Evolutionary conservation across 2,797 vertebrate genomes (phyloP).

Genomic region (Pipistrellus kuhlii): DNA sequence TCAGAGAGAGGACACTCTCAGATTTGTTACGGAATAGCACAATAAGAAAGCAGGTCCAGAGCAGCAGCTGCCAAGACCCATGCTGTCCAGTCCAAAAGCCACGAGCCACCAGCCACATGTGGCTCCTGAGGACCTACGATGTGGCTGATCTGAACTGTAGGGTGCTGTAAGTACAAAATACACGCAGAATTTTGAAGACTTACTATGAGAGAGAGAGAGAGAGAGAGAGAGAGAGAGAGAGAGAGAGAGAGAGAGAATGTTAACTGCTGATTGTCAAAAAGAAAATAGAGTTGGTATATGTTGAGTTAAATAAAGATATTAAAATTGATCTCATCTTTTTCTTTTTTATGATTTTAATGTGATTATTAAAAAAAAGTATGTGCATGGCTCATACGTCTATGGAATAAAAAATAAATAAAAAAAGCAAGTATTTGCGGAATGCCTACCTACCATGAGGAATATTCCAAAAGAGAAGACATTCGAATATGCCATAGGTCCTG

Average conservation of each 20-base stretch:
- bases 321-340: conserved; percentile 9
- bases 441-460: background rate
- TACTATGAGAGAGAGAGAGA: background rate
- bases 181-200: background rate
- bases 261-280: background rate
- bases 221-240: no score
- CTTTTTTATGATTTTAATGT: conserved; percentile 22
- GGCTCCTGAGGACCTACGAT: no score
- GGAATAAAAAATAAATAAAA: background rate
- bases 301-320: background rate
- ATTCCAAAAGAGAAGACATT: background rate
- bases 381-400: background rate
- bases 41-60: background rate
- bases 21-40: background rate
- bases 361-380: background rate
- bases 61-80: background rate
- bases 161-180: background rate
- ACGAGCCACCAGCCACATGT: background rate
- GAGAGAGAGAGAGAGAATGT: background rate
- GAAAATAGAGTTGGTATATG: background rate
- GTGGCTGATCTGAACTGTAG: no score
- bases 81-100: no score
- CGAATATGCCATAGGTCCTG: background rate
- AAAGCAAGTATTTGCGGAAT: background rate
- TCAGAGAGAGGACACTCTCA: background rate